Evolutionary conservation across 1,140 invertebrate species (phyloP).

Genomic region (Lamellibrachia luymesi): DNA sequence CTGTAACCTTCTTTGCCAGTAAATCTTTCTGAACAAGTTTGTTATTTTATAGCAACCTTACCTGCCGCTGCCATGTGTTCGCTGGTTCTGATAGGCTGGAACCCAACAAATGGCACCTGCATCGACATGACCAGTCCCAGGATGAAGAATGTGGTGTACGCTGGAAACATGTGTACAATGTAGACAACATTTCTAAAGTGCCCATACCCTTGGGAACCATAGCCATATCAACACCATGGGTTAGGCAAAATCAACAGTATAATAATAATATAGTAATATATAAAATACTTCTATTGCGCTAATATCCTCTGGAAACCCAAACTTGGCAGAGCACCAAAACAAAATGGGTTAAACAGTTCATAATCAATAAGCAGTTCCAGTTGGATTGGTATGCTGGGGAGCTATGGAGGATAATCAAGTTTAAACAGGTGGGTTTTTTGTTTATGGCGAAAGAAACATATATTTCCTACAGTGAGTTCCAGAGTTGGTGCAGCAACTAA

Average conservation of each 20-base stretch:
- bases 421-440: no score
- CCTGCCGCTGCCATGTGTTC: conserved; percentile 99
- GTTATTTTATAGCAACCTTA: conserved; percentile 38
- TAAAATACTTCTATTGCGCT: no score
- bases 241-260: neutral
- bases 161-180: conserved; percentile 57
- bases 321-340: no score
- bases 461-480: no score
- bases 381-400: no score
- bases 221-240: neutral
- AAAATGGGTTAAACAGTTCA: no score
- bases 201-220: neutral
- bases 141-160: conserved; percentile 92
- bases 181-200: neutral
- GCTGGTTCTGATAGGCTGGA: conserved; percentile 98
- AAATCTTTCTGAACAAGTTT: neutral
- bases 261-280: neutral
- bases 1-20: neutral
- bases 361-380: no score
- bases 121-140: conserved; percentile 93
- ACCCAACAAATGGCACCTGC: conserved; percentile 99
- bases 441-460: no score
- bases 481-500: no score
- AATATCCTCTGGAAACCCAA: no score
- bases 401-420: no score